Conservation (phyloP, 2,797 vertebrate species). For the Hemitrygon akajei region DNA sequence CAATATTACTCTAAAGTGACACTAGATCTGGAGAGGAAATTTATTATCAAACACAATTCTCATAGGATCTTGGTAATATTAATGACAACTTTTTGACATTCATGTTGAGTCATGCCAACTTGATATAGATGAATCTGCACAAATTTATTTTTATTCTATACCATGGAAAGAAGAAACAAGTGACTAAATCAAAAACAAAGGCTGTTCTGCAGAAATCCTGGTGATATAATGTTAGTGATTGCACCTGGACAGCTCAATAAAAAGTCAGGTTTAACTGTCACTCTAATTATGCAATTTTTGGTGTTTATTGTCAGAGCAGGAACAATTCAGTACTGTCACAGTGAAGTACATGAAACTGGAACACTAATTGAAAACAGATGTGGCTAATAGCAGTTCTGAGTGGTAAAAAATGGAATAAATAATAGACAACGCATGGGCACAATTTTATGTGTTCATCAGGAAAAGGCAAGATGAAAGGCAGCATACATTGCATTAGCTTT, state of each 20-base stretch:
- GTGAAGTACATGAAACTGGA: not conserved
- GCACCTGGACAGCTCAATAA: not conserved
- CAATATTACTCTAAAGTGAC: not conserved
- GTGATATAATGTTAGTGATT: too few species aligned
- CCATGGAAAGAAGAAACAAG: not conserved
- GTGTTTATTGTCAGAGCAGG: not conserved
- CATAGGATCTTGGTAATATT: not conserved
- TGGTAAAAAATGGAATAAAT: not conserved
- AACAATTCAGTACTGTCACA: not conserved
- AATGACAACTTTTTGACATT: not conserved
- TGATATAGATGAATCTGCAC: not conserved
- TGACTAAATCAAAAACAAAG: not conserved
- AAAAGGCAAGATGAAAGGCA: constrained; percentile 4
- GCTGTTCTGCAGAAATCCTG: not conserved
- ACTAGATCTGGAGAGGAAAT: too few species aligned
- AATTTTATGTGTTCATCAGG: not conserved
- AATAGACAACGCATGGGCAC: not conserved
- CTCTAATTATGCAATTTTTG: not conserved
- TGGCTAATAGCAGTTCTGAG: not conserved
- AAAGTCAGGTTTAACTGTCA: not conserved
- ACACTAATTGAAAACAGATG: not conserved
- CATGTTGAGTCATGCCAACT: not conserved
- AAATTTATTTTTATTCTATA: not conserved
- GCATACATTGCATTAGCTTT: not conserved
- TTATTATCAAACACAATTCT: not conserved